phyloP scores from a whole-genome alignment of 2,888 invertebrate species.

The Rhopalosiphum nymphaeae region DNA sequence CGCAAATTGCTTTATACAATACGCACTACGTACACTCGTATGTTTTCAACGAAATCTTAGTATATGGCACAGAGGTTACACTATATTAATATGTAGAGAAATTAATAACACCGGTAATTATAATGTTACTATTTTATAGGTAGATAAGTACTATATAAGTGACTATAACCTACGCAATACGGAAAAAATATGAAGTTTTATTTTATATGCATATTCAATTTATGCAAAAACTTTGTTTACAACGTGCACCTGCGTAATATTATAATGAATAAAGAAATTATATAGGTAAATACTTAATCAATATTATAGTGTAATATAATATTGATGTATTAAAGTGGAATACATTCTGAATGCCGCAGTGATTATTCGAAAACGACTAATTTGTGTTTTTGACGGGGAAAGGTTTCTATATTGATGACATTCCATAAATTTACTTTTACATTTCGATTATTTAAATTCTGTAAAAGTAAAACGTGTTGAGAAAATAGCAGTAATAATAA shows the following conservation, averaged over 20 bases:
- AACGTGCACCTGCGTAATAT: not conserved
- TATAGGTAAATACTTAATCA: not conserved
- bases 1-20: not conserved
- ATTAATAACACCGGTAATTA: not conserved
- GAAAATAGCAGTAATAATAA: constrained; percentile 9
- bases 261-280: not conserved
- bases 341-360: not conserved
- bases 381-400: not conserved
- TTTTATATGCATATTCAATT: not conserved
- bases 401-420: constrained; percentile 8
- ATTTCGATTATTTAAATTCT: constrained; percentile 2
- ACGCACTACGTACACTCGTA: not conserved
- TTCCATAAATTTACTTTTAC: constrained; percentile 27
- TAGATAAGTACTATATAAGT: not conserved
- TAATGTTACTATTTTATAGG: not conserved
- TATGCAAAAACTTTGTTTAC: not conserved
- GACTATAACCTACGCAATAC: not conserved
- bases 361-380: constrained; percentile 18
- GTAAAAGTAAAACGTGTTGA: not conserved
- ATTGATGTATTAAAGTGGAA: not conserved
- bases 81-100: not conserved
- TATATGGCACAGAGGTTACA: not conserved
- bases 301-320: not conserved
- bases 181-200: not conserved
- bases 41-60: not conserved